Evolutionary conservation across 2,797 vertebrate species (phyloP).

Genomic region (Tangara arthus): DNA sequence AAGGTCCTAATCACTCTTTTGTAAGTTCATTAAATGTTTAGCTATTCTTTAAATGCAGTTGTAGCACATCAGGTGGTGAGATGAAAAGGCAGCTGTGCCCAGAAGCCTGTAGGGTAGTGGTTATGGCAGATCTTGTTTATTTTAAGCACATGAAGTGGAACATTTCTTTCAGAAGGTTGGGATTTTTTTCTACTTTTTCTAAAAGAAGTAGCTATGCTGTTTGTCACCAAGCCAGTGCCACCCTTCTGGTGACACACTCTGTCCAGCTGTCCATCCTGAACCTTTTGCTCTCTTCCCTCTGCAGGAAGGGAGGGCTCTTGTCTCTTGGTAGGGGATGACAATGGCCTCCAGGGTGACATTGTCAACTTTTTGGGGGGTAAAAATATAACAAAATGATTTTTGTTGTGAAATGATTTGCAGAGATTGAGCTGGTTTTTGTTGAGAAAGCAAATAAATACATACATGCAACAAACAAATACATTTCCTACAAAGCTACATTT

Average conservation of each 20-base stretch:
- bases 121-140: not conserved
- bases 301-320: not conserved
- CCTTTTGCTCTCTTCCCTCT: not conserved
- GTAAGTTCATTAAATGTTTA: not conserved
- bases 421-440: not conserved
- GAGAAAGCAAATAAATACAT: not conserved
- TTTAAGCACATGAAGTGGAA: not conserved
- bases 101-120: not conserved
- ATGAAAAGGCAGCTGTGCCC: not conserved
- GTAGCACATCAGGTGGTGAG: not conserved
- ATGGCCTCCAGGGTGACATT: not conserved
- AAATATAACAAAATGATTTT: not conserved
- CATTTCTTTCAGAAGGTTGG: not conserved
- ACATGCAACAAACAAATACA: too few relatives aligned
- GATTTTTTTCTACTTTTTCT: not conserved
- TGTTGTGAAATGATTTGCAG: not conserved
- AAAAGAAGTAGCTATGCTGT: not conserved
- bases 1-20: not conserved
- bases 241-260: fast-evolving
- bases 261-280: not conserved
- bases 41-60: not conserved
- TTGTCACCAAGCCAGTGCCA: not conserved
- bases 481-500: not conserved
- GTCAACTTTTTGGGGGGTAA: fast-evolving
- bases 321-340: too few relatives aligned